Evolutionary conservation across 2,888 invertebrate species (phyloP), one percentile per base, ranked within the genome.

Genomic region (Drosophila paranaensis): DNA sequence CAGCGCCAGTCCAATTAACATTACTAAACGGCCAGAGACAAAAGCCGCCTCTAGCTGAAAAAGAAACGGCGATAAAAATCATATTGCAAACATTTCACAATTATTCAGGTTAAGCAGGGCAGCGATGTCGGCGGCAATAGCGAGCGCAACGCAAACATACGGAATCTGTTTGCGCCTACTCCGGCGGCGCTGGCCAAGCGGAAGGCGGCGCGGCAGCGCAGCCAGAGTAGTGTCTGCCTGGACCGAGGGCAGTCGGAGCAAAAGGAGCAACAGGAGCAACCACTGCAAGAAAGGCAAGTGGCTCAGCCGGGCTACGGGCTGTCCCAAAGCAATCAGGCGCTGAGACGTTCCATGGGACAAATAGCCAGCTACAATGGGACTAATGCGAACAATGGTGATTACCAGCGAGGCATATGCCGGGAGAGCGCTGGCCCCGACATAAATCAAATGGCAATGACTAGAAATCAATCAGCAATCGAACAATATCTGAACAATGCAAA

Each of bases 141-240:
- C 71, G 82, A 83, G 57, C 91, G 91, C 66, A 90, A 91, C 77
- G 90, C 86, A 71, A 90, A 86, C 73, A 82, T 91, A 79, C 88
- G 91, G 71, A 90, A 82, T 71, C 79, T 91, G 66, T 91, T 91
- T 77, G 86, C 89, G 55, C 84, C 87, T 46, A 62, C 88, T 20
- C 56, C 85, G n/a, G 67, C 77, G 9, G 20, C 58, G 20, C 42
- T 81, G 74, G 79, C 89, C 16, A 76, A 71, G 48, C 71, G 71
- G 25, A 89, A 81, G 67, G 81, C 81, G 33, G 74, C 60, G 8
- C 70, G 89, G 43, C 75, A 78, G 40, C 81, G 90, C 51, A 88
- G 90, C 58, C 81, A 79, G 54, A 88, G 82, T 57, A 90, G 75
- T 56, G 81, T 86, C 40, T 86, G 89, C 61, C 68, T 87, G 43